These are phyloP conservation scores for Rachycentron canadum DNA, from an alignment of 2,797 vertebrate species.

Conservation along the genomic window DNA sequence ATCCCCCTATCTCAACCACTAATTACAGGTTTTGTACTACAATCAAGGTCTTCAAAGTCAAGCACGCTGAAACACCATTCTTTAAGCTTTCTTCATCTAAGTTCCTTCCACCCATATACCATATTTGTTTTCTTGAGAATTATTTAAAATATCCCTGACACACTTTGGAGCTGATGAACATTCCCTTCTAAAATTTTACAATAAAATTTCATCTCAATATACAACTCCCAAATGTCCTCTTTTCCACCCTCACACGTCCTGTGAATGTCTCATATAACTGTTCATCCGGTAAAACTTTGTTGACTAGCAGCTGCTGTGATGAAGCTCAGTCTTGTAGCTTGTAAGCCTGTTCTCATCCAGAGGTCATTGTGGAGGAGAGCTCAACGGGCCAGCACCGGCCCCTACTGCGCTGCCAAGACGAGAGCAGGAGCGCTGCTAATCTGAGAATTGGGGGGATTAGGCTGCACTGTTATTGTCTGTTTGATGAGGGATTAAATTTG, in stretches of 20 bases:
- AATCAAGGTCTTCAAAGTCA: constrained; percentile 81
- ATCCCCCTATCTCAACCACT: constrained; percentile 75
- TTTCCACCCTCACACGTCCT: neutral
- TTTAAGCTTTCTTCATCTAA: constrained; percentile 20
- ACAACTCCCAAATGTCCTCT: constrained; percentile 15
- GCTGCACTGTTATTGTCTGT: constrained; percentile 87
- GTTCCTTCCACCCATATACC: constrained; percentile 7
- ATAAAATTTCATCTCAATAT: neutral
- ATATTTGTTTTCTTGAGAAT: neutral
- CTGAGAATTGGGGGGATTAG: constrained; percentile 86
- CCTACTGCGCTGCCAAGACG: constrained; percentile 72
- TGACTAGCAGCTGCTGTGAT: constrained; percentile 66
- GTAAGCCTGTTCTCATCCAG: constrained; percentile 77
- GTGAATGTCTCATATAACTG: constrained; percentile 30
- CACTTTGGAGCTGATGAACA: neutral
- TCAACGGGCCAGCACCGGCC: constrained; percentile 70
- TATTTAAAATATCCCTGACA: neutral
- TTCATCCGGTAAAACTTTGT: constrained; percentile 58
- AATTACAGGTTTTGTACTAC: constrained; percentile 81
- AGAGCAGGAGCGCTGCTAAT: constrained; percentile 81
- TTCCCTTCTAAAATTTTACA: neutral
- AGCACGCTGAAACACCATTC: constrained; percentile 57
- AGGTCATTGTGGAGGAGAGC: constrained; percentile 85
- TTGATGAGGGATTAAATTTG: constrained; percentile 90
- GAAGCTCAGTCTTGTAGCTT: constrained; percentile 61